These are phyloP conservation scores for Siniperca chuatsi DNA, from an alignment of 2,113 vertebrate genomes.

Conservation along the genomic window DNA sequence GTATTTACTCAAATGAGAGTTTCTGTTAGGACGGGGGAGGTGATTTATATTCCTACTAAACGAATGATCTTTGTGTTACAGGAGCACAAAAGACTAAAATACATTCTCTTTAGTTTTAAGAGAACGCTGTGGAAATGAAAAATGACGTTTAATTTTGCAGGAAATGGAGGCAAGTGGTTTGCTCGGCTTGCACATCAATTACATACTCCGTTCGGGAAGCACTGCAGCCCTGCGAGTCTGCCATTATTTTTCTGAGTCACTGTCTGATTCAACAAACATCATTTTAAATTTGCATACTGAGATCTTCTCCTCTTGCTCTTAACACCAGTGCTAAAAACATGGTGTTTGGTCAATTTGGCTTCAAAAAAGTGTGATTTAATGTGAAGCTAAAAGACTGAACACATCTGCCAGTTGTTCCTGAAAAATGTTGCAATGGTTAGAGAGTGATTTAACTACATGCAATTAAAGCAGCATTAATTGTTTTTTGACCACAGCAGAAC, in stretches of 20 bases:
- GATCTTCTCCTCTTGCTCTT: neutral
- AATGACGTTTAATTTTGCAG: slow-evolving; percentile 6
- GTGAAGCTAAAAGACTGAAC: neutral
- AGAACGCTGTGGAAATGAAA: neutral
- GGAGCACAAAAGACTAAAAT: neutral
- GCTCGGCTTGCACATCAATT: neutral
- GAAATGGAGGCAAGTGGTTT: neutral
- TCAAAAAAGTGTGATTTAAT: neutral
- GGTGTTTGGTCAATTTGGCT: neutral
- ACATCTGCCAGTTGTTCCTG: neutral
- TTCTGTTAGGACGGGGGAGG: neutral
- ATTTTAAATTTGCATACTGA: neutral
- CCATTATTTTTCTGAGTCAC: neutral
- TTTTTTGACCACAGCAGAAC: neutral
- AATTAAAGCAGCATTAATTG: neutral
- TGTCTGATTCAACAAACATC: slow-evolving; percentile 12
- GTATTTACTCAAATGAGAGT: neutral
- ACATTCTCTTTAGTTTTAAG: neutral
- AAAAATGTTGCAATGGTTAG: neutral
- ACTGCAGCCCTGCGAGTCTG: no score
- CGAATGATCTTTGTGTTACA: neutral
- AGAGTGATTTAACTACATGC: neutral
- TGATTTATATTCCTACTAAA: neutral
- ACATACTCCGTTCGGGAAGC: neutral
- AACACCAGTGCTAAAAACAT: neutral